Evolutionary conservation across 2,888 invertebrate genomes (phyloP), one percentile per base, ranked within the genome.

Genomic region (Cataglyphis albicans): DNA sequence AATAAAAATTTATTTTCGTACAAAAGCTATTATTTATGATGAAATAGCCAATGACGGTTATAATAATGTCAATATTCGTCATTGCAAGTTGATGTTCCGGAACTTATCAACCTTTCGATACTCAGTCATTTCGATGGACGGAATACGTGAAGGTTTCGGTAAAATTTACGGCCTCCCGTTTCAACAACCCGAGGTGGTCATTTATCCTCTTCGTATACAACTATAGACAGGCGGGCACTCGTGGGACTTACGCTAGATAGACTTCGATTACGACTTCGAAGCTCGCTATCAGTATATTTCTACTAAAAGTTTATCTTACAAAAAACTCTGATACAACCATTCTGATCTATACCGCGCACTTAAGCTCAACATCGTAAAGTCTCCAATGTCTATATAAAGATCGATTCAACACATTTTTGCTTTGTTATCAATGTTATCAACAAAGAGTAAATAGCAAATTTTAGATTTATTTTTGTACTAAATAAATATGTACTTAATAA

Each of bases 181-280:
- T 55, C 67, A 25, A 52, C 7, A 52, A 41, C 2, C 35, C 18
- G 68, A 41, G 61, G 35, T 38, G 55, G 55, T 57, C 75, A 84
- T 88, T 80, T 88, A 85, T 89, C 89, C 89, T 74, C 76, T 59
- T 73, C 76, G 75, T 70, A 65, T 72, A 41, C 35, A 72, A 70
- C 80, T 41, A 63, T 82, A 76, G 65, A 21, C 57, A 72, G 41
- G 52, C 72, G 52, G 55, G 21, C 75, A 75, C 81, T 67, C 84
- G 82, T 48, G 85, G 85, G 86, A 84, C 75, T 70, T 65, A 32
- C 57, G 29, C 74, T 85, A 85, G 88, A 86, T 84, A 85, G 81
- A 81, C 80, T 83, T 89, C 86, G 84, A 89, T 84, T 68, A 57
- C 55, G 68, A 21, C 7, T 52, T 52, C 15, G 65, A 76, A 57